Conservation (phyloP, 2,113 vertebrate species). For the Melospiza georgiana region DNA sequence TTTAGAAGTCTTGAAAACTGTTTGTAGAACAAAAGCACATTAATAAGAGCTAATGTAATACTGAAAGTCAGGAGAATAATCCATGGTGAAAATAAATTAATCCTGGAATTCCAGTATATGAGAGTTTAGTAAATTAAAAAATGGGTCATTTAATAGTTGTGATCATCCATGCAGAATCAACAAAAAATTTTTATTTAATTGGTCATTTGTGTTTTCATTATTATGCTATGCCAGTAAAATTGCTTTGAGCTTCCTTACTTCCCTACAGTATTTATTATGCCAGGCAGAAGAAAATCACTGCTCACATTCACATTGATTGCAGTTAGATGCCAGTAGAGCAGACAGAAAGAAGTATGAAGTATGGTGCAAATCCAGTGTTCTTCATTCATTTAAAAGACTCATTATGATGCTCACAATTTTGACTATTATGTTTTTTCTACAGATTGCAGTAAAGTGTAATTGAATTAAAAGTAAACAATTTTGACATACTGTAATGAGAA, state of each 20-base stretch:
- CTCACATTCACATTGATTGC: fast-evolving
- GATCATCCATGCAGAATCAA: not conserved
- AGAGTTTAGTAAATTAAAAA: not conserved
- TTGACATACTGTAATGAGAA: not conserved
- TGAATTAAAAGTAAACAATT: not conserved
- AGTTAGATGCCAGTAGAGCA: not conserved
- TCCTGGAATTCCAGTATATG: not conserved
- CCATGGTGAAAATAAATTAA: not conserved
- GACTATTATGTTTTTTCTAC: not conserved
- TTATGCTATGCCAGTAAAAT: not conserved
- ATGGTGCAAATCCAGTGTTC: not conserved
- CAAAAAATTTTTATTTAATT: not conserved
- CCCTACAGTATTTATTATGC: not conserved
- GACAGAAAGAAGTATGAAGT: not conserved
- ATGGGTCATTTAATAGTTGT: not conserved
- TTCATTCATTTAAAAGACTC: not conserved
- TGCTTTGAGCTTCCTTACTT: not conserved
- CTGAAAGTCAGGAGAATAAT: not conserved
- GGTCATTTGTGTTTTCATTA: not conserved
- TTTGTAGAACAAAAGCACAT: not conserved
- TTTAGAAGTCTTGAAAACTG: constrained; percentile 12
- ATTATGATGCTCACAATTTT: not conserved
- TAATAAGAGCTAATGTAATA: not conserved
- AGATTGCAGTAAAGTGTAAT: not conserved
- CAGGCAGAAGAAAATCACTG: not conserved